A percentile compares a stretch with the other conserved stretches of the same genome.
Conservation (phyloP, 2,797 vertebrate genomes). For the Leptoclinus maculatus region DNA sequence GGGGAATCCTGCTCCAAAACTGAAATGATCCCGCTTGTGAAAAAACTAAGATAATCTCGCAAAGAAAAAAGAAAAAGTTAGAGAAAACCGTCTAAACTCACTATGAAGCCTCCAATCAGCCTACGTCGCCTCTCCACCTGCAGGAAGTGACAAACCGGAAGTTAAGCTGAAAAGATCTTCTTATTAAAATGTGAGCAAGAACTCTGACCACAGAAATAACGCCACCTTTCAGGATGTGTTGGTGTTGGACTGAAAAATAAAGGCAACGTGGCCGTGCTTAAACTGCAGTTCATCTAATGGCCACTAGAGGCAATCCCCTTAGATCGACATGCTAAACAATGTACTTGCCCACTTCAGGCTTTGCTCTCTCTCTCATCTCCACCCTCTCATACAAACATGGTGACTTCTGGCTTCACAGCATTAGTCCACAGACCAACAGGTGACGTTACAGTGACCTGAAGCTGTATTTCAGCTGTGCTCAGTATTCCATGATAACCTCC, state of each 20-base stretch:
- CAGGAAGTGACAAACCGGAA: background rate
- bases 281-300: background rate
- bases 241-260: background rate
- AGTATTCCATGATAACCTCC: background rate
- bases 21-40: constrained; percentile 33
- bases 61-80: background rate
- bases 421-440: too few species aligned
- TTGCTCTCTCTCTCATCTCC: too few species aligned
- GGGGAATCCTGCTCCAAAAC: constrained; percentile 53
- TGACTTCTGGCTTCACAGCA: too few species aligned
- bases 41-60: background rate
- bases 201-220: background rate
- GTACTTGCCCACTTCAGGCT: too few species aligned
- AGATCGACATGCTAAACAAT: too few species aligned
- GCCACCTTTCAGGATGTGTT: background rate
- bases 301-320: background rate
- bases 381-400: too few species aligned
- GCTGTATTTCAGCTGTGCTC: too few species aligned
- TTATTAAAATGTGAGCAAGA: background rate
- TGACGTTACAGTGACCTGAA: too few species aligned
- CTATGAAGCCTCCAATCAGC: background rate
- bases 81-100: constrained; percentile 8
- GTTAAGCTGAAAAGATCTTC: background rate
- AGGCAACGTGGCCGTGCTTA: background rate
- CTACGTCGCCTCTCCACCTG: background rate